These are phyloP conservation scores for Drosophila grimshawi DNA, from an alignment of 1,140 invertebrate genomes.

Conservation along the genomic window DNA sequence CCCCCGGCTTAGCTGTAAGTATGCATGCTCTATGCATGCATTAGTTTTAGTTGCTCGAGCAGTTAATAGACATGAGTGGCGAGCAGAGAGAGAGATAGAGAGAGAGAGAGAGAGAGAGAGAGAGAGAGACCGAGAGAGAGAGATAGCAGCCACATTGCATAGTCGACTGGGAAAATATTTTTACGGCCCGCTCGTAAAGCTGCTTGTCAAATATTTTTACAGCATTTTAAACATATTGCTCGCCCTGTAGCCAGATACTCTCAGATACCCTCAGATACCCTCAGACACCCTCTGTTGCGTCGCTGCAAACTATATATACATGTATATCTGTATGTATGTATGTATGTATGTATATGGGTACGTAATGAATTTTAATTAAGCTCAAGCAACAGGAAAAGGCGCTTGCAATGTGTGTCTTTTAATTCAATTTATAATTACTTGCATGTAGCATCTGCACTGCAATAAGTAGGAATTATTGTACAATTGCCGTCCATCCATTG, in stretches of 20 bases:
- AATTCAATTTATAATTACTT: slow-evolving; percentile 82
- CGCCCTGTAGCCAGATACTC: not conserved
- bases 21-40: slow-evolving; percentile 57
- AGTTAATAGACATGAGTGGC: slow-evolving; percentile 51
- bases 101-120: not conserved
- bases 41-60: slow-evolving; percentile 58
- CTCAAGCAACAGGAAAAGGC: slow-evolving; percentile 64
- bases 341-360: slow-evolving; percentile 50
- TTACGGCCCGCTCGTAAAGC: slow-evolving; percentile 74
- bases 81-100: not conserved
- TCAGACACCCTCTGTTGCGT: no score
- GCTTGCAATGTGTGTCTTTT: slow-evolving; percentile 69
- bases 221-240: slow-evolving; percentile 65
- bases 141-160: not conserved
- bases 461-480: slow-evolving; percentile 22
- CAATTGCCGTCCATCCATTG: slow-evolving; percentile 22
- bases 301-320: not conserved
- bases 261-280: not conserved
- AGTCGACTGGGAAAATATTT: slow-evolving; percentile 64
- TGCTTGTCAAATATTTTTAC: slow-evolving; percentile 79
- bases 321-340: not conserved
- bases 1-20: slow-evolving; percentile 34
- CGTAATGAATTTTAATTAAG: slow-evolving; percentile 82
- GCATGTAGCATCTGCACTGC: slow-evolving; percentile 38
- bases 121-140: not conserved